Evolutionary conservation across 2,888 invertebrate genomes (phyloP).

Genomic region (Helleia helle): DNA sequence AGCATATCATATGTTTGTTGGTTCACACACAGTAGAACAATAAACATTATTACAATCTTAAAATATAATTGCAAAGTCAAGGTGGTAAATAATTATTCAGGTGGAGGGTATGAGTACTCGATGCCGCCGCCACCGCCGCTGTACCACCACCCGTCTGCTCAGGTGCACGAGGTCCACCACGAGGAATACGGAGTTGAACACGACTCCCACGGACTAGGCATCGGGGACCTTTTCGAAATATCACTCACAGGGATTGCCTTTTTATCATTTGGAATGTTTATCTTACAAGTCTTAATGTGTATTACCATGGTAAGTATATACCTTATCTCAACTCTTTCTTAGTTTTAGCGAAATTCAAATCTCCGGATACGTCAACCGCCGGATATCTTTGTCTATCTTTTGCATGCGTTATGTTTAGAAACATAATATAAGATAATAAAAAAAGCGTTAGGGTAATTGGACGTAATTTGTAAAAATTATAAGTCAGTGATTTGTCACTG

Average conservation of each 20-base stretch:
- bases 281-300: conserved; percentile 85
- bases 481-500: no score
- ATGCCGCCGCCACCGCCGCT: conserved; percentile 61
- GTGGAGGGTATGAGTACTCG: conserved; percentile 61
- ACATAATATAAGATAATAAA: no score
- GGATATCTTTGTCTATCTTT: no score
- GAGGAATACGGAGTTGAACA: conserved; percentile 49
- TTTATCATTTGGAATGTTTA: conserved; percentile 85
- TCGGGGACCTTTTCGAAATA: conserved; percentile 84
- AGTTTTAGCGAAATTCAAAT: no score
- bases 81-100: conserved; percentile 32
- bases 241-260: conserved; percentile 87
- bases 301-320: conserved; percentile 73
- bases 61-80: no score
- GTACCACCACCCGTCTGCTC: conserved; percentile 36
- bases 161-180: conserved; percentile 28
- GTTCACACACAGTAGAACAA: no score
- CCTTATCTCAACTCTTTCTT: neutral
- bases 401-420: no score
- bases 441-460: no score
- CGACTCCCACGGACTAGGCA: conserved; percentile 74
- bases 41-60: no score
- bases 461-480: no score
- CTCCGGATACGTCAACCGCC: no score
- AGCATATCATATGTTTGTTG: no score